These are phyloP conservation scores for Leptothorax acervorum DNA, from an alignment of 2,888 invertebrate species.

Conservation along the genomic window DNA sequence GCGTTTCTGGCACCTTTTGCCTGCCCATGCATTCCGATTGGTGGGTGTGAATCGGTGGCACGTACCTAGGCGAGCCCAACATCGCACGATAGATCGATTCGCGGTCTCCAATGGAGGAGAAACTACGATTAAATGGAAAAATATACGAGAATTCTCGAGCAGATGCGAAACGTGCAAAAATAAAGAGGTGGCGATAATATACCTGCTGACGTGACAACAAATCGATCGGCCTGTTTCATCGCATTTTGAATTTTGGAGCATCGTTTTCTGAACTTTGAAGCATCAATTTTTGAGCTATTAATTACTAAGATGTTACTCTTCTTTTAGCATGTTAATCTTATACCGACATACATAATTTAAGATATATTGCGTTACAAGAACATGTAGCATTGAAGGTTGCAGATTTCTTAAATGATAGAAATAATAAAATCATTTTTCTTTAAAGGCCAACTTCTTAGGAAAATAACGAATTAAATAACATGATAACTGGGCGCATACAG, in stretches of 20 bases:
- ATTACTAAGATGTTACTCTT: neutral
- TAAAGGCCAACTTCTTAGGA: neutral
- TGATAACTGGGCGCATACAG: neutral
- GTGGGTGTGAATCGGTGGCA: constrained; percentile 75
- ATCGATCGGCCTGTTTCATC: constrained; percentile 2
- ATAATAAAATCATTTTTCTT: neutral
- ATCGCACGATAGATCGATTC: constrained; percentile 22
- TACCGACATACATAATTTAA: neutral
- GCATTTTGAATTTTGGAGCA: neutral
- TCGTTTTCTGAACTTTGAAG: neutral
- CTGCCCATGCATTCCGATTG: constrained; percentile 72
- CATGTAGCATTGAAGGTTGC: neutral
- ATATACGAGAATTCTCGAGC: constrained; percentile 13
- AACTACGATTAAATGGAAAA: constrained; percentile 27
- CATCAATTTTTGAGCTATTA: neutral
- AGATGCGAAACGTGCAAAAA: constrained; percentile 3
- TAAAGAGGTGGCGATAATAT: constrained; percentile 6
- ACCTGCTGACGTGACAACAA: constrained; percentile 26
- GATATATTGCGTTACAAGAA: neutral
- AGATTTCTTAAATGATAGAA: neutral
- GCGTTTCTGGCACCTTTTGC: constrained; percentile 62
- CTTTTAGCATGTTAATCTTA: neutral
- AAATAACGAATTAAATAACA: neutral
- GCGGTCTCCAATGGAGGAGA: constrained; percentile 31
- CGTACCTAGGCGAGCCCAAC: constrained; percentile 43